Percentiles rank a stretch among this genome's conserved stretches.
phyloP scores from a whole-genome alignment of 37 sponge, comb jelly and placozoan species.

The Trichoplax adhaerens region DNA sequence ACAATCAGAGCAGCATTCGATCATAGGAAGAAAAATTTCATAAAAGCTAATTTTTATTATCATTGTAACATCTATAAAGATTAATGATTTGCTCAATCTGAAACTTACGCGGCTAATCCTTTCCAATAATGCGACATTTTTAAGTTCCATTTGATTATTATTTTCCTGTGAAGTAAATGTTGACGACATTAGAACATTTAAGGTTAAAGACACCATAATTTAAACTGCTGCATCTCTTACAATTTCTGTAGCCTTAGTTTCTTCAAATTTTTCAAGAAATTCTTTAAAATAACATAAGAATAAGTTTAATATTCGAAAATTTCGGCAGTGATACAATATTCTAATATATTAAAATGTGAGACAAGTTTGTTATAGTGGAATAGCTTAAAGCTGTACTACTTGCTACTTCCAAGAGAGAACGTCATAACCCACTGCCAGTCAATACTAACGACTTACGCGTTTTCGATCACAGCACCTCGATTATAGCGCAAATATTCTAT shows the following conservation, averaged over 20 bases:
- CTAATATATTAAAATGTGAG: too few species aligned
- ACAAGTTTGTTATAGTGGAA: too few species aligned
- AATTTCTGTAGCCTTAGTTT: conserved; percentile 19
- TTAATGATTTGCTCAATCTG: too few species aligned
- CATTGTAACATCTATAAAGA: too few species aligned
- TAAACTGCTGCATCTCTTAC: neutral
- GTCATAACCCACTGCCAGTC: too few species aligned
- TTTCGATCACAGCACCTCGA: too few species aligned
- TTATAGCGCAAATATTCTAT: too few species aligned
- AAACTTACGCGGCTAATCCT: conserved; percentile 41
- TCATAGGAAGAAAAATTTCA: too few species aligned
- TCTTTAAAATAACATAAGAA: conserved; percentile 18
- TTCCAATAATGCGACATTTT: conserved; percentile 28
- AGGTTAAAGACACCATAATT: neutral
- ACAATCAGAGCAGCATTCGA: neutral
- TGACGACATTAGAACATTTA: neutral
- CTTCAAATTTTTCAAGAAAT: conserved; percentile 44
- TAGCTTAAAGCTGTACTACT: too few species aligned
- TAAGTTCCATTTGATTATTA: conserved; percentile 20
- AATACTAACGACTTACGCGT: too few species aligned
- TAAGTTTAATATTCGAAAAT: neutral
- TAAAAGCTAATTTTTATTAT: too few species aligned
- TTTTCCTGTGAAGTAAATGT: conserved; percentile 16
- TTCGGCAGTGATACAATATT: neutral
- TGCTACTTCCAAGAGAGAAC: too few species aligned